Evolutionary conservation across 2,888 invertebrate genomes (phyloP), one percentile per base, ranked within the genome.

Genomic region (Thecocarcelia acutangulata): DNA sequence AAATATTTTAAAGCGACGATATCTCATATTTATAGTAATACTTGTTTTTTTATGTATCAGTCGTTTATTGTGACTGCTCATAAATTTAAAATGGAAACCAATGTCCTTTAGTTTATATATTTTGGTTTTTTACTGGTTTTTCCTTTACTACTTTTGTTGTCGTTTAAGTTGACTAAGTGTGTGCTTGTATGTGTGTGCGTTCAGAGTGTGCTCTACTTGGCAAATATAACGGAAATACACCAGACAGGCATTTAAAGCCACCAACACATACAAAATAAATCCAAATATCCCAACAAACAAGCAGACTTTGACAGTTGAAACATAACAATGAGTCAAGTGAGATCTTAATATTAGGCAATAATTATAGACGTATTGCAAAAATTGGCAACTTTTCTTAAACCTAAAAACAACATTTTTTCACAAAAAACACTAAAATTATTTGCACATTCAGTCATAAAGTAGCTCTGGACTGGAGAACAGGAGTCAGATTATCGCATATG

Each of bases 1-100:
- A 69, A 40, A 69, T 42, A 19, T 69, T 69, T 70, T 78, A 63
- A 52, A 54, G 44, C 69, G 52, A 37, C 44, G 40, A 37, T 74
- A 59, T 48, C 56, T 68, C 42, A 63, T 52, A 59, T 59, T 59
- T 59, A 59, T 21, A 58, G 46, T 17, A 61, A 13, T 11, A 19
- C 9, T 58, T 37, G 24, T 59, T 46, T 59, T 61, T 63, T 68
- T 61, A n/a, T 24, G 24, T 9, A 33, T 6, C 40, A 56, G 46
- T 56, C 66, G 24, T 58, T 21, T 54, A 78, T 69, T 73, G 73
- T 73, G 80, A 80, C 80, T 80, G 73, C 76, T 77, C 83, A 83
- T 83, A 83, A 83, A 83, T 83, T 83, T 69, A 40, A 76, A 77
- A 63, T 69, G 37, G 58, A 81, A 77, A 81, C 68, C 81, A 69